phyloP scores from a whole-genome alignment of 1,140 invertebrate genomes.

The Mercenaria mercenaria region DNA sequence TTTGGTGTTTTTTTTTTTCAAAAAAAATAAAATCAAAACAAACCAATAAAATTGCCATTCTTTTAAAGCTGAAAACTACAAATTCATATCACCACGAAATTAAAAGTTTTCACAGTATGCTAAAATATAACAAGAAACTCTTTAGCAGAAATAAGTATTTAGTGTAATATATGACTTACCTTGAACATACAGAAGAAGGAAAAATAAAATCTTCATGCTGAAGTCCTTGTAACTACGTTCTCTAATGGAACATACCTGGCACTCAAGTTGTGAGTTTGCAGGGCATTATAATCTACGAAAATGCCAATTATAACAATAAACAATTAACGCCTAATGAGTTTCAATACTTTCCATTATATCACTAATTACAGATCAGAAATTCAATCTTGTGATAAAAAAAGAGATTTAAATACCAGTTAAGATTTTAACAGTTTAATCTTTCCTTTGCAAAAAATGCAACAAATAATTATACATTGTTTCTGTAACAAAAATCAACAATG shows the following conservation, averaged over 20 bases:
- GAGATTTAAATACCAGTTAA: background rate
- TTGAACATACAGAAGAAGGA: background rate
- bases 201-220: background rate
- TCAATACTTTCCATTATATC: background rate
- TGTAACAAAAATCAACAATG: background rate
- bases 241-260: background rate
- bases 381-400: background rate
- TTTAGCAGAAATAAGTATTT: too few relatives aligned
- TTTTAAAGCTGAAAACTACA: too few relatives aligned
- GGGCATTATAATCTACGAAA: too few relatives aligned
- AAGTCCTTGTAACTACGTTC: background rate
- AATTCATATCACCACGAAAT: too few relatives aligned
- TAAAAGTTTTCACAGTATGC: too few relatives aligned
- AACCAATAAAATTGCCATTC: too few relatives aligned
- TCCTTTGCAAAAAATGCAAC: background rate
- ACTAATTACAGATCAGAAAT: conserved; percentile 20
- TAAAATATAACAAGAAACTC: too few relatives aligned
- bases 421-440: background rate
- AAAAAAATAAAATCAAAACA: too few relatives aligned
- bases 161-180: too few relatives aligned
- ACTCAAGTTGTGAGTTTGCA: background rate
- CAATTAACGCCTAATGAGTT: conserved; percentile 21
- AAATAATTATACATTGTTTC: background rate
- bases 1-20: too few relatives aligned
- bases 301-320: conserved; percentile 11